Evolutionary conservation across 2,888 invertebrate species (phyloP).

Genomic region (Acrocera orbiculus): DNA sequence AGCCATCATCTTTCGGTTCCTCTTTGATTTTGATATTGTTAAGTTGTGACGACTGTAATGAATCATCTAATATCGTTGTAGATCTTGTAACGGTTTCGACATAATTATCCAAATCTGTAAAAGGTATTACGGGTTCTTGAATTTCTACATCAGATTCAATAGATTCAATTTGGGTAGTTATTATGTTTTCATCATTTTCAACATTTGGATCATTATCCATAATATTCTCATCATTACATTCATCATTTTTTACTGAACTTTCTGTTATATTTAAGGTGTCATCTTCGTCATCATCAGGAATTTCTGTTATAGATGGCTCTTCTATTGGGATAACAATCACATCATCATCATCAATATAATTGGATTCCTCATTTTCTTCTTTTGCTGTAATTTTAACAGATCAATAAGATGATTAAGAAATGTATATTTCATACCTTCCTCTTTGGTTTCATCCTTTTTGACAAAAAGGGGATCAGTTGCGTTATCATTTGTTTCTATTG

Average conservation of each 20-base stretch:
- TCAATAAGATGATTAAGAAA: too few relatives aligned
- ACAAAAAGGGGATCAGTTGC: too few relatives aligned
- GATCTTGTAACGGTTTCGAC: slow-evolving; percentile 19
- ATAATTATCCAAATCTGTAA: slow-evolving; percentile 29
- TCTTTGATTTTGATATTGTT: slow-evolving; percentile 44
- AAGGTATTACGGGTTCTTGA: slow-evolving; percentile 31
- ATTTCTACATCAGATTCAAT: slow-evolving; percentile 30
- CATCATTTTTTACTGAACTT: neutral
- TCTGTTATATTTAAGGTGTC: slow-evolving; percentile 25
- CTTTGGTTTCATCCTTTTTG: too few relatives aligned
- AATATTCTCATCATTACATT: too few relatives aligned
- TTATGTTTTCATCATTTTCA: neutral
- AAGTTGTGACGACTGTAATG: slow-evolving; percentile 20
- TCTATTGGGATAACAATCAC: slow-evolving; percentile 50
- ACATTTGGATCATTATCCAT: too few relatives aligned
- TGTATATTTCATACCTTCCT: slow-evolving; percentile 3
- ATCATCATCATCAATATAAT: slow-evolving; percentile 50
- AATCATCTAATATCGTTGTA: slow-evolving; percentile 14
- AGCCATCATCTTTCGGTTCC: slow-evolving; percentile 50
- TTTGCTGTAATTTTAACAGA: too few relatives aligned
- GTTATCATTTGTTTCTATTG: too few relatives aligned
- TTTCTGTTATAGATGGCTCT: slow-evolving; percentile 43
- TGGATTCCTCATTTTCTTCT: slow-evolving; percentile 13
- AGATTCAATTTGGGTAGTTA: slow-evolving; percentile 8
- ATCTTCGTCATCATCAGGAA: slow-evolving; percentile 40